Base-by-base conservation (phyloP, 2,888 invertebrate genomes). In the Morpho deidamia region DNA sequence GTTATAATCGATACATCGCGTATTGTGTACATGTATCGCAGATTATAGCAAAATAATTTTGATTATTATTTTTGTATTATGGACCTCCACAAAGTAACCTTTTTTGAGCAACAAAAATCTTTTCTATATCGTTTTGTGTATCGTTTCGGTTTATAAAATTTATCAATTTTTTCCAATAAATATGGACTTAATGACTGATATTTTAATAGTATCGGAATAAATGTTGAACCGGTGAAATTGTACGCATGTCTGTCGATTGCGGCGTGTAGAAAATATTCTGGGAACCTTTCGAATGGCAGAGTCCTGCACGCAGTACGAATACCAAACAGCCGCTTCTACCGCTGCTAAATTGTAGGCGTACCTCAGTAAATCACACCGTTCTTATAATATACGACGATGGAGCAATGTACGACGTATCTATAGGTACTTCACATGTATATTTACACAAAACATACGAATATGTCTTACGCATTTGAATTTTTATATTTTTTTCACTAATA, bases 311-410 rank as follows among this genome's bases (percentile, higher is more conserved):
- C 14, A 35, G 8, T 35, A 42, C 35, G 84, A 82, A 85, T 85
- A 82, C 71, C 70, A 84, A 84, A 65, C 72, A 72, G 11, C 8
- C 66, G 76, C 81, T 82, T 81, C 63, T 63, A 56, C 57, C 46
- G 57, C 42, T 42, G 48, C 47, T 47, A 39, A 47, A 47, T 40
- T 47, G 39, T 39, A 11, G 38, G 38, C 46, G 47, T n/a, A 47
- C 10, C 40, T 47, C 40, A 11, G 10, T 47, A 40, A 11, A 10
- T 11, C 11, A 7, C 8, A 43, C 8, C 32, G 32, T 23, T n/a
- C 9, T 37, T 10, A n/a, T 37, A 37, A 37, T 37, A n/a, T 10
- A 1, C 37, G 37, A 10, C 8, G 37, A 37, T 37, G n/a, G n/a
- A 37, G n/a, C 9, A 37, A n/a, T 37, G 37, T n/a, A 10, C 9